Base-by-base conservation (phyloP, 2,797 vertebrate species). In the Cirrhinus molitorella region DNA sequence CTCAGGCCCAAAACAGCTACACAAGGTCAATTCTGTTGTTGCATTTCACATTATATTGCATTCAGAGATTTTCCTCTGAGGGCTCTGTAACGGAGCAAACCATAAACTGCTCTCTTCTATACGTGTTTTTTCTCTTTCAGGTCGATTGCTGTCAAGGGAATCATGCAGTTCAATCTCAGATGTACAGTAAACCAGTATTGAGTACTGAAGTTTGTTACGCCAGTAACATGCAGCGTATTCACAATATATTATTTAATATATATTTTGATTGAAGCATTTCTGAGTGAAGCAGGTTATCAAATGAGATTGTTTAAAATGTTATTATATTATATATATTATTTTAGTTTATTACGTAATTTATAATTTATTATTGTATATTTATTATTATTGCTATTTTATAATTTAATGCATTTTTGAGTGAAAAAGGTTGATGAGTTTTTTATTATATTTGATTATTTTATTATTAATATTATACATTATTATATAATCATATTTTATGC, bases 1-100 rank as follows among this genome's bases (percentile, higher is more conserved):
- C 68, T 11, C 23, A 14, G 70, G 47, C 5, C 19, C 17, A 34
- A 53, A 31, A 34, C 47, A n/a, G 3, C 25, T 34, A 2, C 0
- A 3, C 47, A 34, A 73, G 71, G 47, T 73, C 47, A 73, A n/a
- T 31, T 73, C 71, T 73, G 47, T 53, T 73, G 5, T 34, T 53
- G 28, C 71, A 53, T 73, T 73, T 73, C 19, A 53, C 21, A 9
- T 53, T 51, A 73, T 53, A 53, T 51, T 73, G 71, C 47, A 37
- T 73, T 5, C 12, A n/a, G 25, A 37, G 17, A 9, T 37, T 73
- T 73, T 51, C 6, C 71, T 37, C 11, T n/a, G 21, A 73, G 71
- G 49, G 19, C 47, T 72, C 70, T 72, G 17, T 31, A 31, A 34
- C 14, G 2, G 28, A 63, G 61, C 61, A 8, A 31, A 17, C 3